Base-by-base conservation (phyloP, 2,888 invertebrate species). In the Napeogenes inachia region DNA sequence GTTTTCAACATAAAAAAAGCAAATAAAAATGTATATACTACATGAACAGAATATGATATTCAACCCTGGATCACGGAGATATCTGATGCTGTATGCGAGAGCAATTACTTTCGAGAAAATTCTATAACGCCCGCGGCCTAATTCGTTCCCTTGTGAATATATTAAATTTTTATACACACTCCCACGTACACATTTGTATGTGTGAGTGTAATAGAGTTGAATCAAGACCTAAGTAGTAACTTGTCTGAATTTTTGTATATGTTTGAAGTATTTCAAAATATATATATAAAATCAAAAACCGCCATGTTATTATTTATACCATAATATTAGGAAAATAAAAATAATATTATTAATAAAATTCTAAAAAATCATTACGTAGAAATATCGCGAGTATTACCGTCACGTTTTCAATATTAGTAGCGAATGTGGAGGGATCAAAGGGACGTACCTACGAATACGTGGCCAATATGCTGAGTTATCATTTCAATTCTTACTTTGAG, bases 391-490 rank as follows among this genome's bases (percentile, higher is more conserved):
- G 54, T 71, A 74, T 72, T 73, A 69, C 66, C 62, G 70, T 74
- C 75, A 75, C 75, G 76, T 76, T 71, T 76, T 75, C 76, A 75
- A 77, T 77, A 76, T 77, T 74, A 75, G 76, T 70, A 70, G 67
- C 67, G 70, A 72, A 71, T 68, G 65, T 65, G 68, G 67, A 66
- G 70, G 73, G 73, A 73, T 76, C 76, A 76, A 76, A 76, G 71
- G 71, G 69, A 65, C 69, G 65, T 57, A 58, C 66, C 58, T 30
- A 50, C 30, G 50, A 21, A 58, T 66, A 68, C 68, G 70, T 70
- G 68, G 63, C 64, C 70, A 69, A 71, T 71, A 72, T 68, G 69
- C 66, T 64, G 62, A 65, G 65, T 64, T 67, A 63, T 64, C 71
- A 66, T 67, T 67, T 64, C 62, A 66, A 65, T 66, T 66, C 68